A percentile compares a stretch with the other conserved stretches of the same genome.
phyloP scores from a whole-genome alignment of 2,113 vertebrate genomes.

The Tapirus terrestris region DNA sequence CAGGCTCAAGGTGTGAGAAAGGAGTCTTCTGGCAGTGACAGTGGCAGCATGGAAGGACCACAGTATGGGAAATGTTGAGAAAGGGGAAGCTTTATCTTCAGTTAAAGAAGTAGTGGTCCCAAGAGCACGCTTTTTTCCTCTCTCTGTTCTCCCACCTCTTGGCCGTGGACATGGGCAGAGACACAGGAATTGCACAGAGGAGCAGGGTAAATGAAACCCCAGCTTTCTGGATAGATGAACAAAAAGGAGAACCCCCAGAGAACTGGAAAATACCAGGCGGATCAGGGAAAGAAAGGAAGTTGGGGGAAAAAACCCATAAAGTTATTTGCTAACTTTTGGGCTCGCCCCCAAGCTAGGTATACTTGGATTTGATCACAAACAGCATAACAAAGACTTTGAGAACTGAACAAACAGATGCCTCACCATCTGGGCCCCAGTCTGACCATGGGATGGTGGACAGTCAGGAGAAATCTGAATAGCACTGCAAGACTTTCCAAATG shows the following conservation, averaged over 20 bases:
- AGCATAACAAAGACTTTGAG: background rate
- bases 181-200: background rate
- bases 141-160: background rate
- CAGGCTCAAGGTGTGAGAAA: background rate
- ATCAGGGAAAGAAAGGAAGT: background rate
- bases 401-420: background rate
- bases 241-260: background rate
- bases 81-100: background rate
- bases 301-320: background rate
- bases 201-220: background rate
- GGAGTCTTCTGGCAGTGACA: background rate
- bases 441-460: background rate
- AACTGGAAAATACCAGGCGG: background rate
- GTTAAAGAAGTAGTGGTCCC: background rate
- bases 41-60: background rate
- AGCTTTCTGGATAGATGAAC: background rate
- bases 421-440: no score
- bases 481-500: background rate
- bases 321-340: background rate
- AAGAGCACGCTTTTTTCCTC: background rate
- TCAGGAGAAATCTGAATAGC: background rate
- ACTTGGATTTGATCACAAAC: background rate
- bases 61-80: background rate
- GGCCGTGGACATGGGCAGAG: background rate
- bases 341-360: background rate